These are phyloP conservation scores for Philypnodon macrostomus DNA, from an alignment of 2,797 vertebrate species.

Conservation along the genomic window DNA sequence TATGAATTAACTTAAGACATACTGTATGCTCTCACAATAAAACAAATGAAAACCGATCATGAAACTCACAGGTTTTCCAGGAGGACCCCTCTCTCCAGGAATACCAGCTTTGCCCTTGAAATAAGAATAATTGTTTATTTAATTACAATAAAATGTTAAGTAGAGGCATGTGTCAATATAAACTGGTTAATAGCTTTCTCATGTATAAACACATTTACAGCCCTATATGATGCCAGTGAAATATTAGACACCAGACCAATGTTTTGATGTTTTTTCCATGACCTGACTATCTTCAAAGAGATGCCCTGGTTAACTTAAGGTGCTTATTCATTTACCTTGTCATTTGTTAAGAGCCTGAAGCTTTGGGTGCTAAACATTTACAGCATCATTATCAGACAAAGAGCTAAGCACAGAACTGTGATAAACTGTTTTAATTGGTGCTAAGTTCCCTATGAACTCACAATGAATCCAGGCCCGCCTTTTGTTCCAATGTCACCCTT, in stretches of 20 bases:
- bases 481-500: conserved; percentile 83
- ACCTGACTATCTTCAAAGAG: conserved; percentile 23
- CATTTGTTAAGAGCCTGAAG: conserved; percentile 12
- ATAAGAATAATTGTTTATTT: conserved; percentile 41
- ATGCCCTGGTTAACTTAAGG: background rate
- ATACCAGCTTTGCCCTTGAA: conserved; percentile 87
- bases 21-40: background rate
- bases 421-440: background rate
- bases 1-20: background rate
- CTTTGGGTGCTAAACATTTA: conserved; percentile 11
- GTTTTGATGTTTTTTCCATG: conserved; percentile 18
- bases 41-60: conserved; percentile 1
- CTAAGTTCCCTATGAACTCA: conserved; percentile 67
- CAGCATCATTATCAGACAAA: background rate
- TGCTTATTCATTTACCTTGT: conserved; percentile 17
- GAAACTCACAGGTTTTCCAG: conserved; percentile 84
- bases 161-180: too few relatives aligned
- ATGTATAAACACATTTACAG: too few relatives aligned
- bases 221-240: too few relatives aligned
- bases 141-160: background rate
- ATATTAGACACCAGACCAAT: too few relatives aligned
- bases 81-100: conserved; percentile 85
- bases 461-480: conserved; percentile 84
- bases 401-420: too few relatives aligned
- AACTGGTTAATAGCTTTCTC: too few relatives aligned